Evolutionary conservation across 2,113 vertebrate species (phyloP).

Genomic region (Syrrhaptes paradoxus): DNA sequence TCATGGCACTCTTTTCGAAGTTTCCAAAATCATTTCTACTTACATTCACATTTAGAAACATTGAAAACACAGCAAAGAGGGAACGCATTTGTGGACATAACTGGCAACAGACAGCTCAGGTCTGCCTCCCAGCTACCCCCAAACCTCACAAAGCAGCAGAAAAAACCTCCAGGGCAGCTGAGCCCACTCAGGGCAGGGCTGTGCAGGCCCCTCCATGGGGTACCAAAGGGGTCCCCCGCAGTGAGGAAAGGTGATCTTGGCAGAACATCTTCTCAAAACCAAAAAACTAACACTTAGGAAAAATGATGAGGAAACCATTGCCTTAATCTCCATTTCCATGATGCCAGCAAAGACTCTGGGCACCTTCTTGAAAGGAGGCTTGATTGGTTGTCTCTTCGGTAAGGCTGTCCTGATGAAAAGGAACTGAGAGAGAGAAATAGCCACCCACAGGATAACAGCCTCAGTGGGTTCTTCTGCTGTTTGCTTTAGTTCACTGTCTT

Average conservation of each 20-base stretch:
- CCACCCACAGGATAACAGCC: not conserved
- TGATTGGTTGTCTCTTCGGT: not conserved
- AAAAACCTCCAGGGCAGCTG: not conserved
- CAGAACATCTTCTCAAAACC: not conserved
- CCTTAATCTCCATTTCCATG: not conserved
- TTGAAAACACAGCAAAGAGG: not conserved
- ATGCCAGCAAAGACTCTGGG: not conserved
- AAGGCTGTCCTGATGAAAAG: not conserved
- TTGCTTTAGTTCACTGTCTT: constrained; percentile 30
- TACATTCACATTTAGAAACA: not conserved
- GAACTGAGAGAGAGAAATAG: not conserved
- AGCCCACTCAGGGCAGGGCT: not conserved
- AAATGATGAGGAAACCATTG: not conserved
- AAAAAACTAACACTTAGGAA: not conserved
- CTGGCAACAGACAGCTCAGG: not conserved
- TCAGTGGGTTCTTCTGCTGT: constrained; percentile 22
- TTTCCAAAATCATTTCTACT: constrained; percentile 1
- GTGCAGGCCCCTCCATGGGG: rapidly evolving
- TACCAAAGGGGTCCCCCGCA: not conserved
- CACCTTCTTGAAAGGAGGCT: not conserved
- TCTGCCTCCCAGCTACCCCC: not conserved
- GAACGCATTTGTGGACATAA: not conserved
- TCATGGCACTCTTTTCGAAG: not conserved
- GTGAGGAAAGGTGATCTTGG: not conserved
- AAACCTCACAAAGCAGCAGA: not conserved